Evolutionary conservation across 2,797 vertebrate species (phyloP).

Genomic region (Leucoraja ocellata): DNA sequence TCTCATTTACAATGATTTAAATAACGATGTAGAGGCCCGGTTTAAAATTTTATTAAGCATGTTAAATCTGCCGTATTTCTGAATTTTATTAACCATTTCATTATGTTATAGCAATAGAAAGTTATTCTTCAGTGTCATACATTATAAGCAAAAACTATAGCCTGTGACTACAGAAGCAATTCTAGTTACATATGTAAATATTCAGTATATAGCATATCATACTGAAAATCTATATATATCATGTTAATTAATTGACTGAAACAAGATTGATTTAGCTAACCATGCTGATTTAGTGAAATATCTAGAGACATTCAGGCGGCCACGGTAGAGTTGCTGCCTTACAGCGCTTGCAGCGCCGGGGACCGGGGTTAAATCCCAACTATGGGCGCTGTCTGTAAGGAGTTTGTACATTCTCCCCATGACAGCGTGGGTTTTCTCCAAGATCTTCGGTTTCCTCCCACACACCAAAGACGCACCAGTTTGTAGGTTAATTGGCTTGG

Average conservation of each 20-base stretch:
- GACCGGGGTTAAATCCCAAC: too few relatives aligned
- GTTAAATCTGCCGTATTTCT: background rate
- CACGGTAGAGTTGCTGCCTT: too few relatives aligned
- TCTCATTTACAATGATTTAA: background rate
- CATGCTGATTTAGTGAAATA: constrained; percentile 5
- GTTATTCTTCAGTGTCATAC: background rate
- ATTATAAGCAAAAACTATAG: background rate
- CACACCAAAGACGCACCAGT: too few relatives aligned
- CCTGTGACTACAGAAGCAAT: background rate
- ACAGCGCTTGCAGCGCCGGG: too few relatives aligned
- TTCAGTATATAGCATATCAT: background rate
- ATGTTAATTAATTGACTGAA: background rate
- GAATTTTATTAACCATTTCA: background rate
- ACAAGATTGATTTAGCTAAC: background rate
- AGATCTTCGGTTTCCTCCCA: too few relatives aligned
- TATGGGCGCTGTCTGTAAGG: too few relatives aligned
- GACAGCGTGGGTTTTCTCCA: too few relatives aligned
- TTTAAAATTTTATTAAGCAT: background rate
- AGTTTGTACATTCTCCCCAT: too few relatives aligned
- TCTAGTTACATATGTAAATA: background rate
- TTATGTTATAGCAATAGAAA: background rate
- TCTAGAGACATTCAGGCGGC: background rate
- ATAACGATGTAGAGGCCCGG: background rate
- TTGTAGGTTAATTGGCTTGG: too few relatives aligned
- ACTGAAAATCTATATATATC: background rate